Evolutionary conservation across 2,113 vertebrate species (phyloP), one percentile per base, ranked within the genome.

Genomic region (Arizona elegans): DNA sequence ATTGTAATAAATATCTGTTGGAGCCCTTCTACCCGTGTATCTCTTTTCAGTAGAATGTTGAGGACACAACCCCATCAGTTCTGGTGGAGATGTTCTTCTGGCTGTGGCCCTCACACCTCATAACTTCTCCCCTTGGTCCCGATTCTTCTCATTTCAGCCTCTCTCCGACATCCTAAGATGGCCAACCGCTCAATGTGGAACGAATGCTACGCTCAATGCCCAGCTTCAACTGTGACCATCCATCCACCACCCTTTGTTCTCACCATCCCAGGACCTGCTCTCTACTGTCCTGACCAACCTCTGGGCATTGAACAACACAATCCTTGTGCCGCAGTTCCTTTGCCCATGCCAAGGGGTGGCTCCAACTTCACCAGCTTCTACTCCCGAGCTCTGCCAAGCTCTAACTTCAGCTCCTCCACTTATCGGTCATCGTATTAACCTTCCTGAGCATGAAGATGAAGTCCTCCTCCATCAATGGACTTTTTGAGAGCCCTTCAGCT

Each of bases 211-310:
- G 86, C 91, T 33, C 5, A 12, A 17, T 92, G 91, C 13, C 91
- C 91, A 19, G 50, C 86, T 0, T 88, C 91, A 6, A 92, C 86
- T 2, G 86, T 92, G 59, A 92, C 91, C 91, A 92, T 92, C 59
- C 91, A 92, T 86, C 91, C 91, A 24, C 91, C 91, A 0, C 86
- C 86, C 0, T 92, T 92, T 1, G 59, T 92, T n/a, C 43, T 92
- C 86, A 92, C 23, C 59, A 92, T 92, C 91, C 91, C 91, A 15
- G 91, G 91, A 13, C 91, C 91, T 3, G 86, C 91, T 0, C 86
- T 92, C 86, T 92, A 92, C 52, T 92, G 91, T 10, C 91, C 91
- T 11, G 86, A 92, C n/a, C 91, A 92, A 52, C 91, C 86, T 8
- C 11, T 92, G n/a, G 59, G 52, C 50, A 92, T 92, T 23, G 86